phyloP scores from a whole-genome alignment of 2,888 invertebrate genomes.

The Onchidella celtica region DNA sequence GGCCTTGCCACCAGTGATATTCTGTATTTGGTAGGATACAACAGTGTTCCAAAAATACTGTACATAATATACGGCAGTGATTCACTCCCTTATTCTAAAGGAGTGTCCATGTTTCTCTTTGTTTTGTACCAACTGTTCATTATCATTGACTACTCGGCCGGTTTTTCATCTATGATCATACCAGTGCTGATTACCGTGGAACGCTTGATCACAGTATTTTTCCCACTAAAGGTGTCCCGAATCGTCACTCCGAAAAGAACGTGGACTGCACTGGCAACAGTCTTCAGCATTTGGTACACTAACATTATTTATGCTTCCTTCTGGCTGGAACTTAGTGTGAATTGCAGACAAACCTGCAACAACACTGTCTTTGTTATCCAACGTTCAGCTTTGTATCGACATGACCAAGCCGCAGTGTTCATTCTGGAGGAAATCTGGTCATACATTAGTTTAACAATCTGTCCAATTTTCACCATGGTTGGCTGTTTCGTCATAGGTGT shows the following conservation, averaged over 20 bases:
- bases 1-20: background rate
- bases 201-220: conserved; percentile 11
- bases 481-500: conserved; percentile 12
- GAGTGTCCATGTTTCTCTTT: background rate
- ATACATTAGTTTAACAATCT: background rate
- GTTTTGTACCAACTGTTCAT: background rate
- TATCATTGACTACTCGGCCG: conserved; percentile 9
- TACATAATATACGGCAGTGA: background rate
- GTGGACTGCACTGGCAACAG: background rate
- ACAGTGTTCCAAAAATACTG: background rate
- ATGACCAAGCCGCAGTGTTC: background rate
- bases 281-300: background rate
- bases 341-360: background rate
- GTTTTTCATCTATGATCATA: background rate
- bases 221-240: background rate
- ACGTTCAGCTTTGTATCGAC: background rate
- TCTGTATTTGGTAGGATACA: background rate
- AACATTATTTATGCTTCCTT: background rate
- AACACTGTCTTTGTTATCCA: background rate
- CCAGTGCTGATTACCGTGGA: conserved; percentile 25
- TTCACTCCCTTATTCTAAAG: background rate
- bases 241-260: conserved; percentile 14
- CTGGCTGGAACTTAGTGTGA: background rate
- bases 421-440: background rate
- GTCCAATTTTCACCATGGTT: background rate